A percentile compares a stretch with the other conserved stretches of the same genome.
Evolutionary conservation across 2,113 vertebrate species (phyloP).

Genomic region (Centropus unirufus): DNA sequence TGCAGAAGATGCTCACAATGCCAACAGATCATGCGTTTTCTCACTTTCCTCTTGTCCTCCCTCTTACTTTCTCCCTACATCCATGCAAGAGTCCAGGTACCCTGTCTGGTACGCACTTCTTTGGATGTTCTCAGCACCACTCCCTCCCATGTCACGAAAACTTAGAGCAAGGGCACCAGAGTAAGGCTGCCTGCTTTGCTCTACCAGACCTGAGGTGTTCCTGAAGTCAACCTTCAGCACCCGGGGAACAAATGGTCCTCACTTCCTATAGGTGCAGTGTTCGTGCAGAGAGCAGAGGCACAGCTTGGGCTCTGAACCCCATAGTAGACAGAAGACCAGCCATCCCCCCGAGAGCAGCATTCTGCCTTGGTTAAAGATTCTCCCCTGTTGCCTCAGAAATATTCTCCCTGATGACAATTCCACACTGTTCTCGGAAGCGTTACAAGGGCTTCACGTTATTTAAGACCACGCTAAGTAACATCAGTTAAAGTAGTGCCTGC

Average conservation of each 20-base stretch:
- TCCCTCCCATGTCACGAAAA: background rate
- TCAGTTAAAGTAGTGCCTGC: background rate
- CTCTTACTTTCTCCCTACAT: background rate
- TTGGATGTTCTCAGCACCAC: background rate
- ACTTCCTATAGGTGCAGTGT: background rate
- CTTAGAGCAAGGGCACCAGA: background rate
- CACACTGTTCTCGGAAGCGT: background rate
- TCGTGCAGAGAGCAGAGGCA: background rate
- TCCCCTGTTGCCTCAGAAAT: background rate
- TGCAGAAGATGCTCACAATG: background rate
- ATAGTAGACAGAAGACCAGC: accelerated
- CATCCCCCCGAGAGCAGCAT: accelerated
- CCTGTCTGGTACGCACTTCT: accelerated
- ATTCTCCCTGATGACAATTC: background rate
- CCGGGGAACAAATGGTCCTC: accelerated
- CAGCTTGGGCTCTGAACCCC: background rate
- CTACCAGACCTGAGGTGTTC: background rate
- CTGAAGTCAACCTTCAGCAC: background rate
- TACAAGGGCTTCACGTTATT: background rate
- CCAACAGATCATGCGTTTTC: background rate
- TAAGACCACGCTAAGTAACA: background rate
- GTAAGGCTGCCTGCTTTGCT: accelerated
- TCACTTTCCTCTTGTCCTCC: background rate
- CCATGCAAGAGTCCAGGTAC: too few relatives aligned
- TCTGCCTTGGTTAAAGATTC: background rate